Evolutionary conservation across 2,888 invertebrate species (phyloP), one percentile per base, ranked within the genome.

Genomic region (Amblyjoppa fuscipennis): DNA sequence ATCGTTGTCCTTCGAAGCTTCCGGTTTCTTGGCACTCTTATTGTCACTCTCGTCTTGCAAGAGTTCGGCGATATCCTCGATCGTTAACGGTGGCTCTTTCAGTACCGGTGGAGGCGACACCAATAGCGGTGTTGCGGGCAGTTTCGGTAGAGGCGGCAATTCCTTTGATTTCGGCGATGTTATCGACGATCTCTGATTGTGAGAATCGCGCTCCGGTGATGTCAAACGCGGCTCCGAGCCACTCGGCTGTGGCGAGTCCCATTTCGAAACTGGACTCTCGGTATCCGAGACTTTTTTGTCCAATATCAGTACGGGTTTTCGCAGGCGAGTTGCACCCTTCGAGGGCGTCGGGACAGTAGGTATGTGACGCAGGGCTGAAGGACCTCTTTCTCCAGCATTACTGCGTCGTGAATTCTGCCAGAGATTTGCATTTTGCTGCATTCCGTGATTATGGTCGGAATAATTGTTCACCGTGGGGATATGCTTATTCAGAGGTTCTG

Each of bases 41-140:
- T 82, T 89, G 90, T 93, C 87, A 94, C 94, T 89, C 90, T 94
- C 93, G 90, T 95, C 90, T 81, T 92, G 87, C 86, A 94, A 80
- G 13, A 93, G 87, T 61, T 93, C 93, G 1, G 92, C 92, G 31
- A 94, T 49, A 76, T 94, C 94, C 71, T 93, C 93, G 53, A 90
- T 90, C 1, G 94, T 92, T 3, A 94, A 87, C 1, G 94, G 94
- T 4, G 93, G 93, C 49, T 91, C 90, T 0, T 91, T 91, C 0
- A 91, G 90, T 0, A 91, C 89, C 0, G 91, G 90, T 2, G 91
- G 92, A 2, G 92, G 91, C 16, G 92, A 91, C 1, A 91, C 89
- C 11, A 93, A 71, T 20, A 93, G 74, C 3, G 91, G 89, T 20
- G 89, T 88, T 0, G 89, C 53, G 0, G 90, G 82, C 16, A 88